Conservation (phyloP, 2,797 vertebrate species). For the Squalus acanthias region DNA sequence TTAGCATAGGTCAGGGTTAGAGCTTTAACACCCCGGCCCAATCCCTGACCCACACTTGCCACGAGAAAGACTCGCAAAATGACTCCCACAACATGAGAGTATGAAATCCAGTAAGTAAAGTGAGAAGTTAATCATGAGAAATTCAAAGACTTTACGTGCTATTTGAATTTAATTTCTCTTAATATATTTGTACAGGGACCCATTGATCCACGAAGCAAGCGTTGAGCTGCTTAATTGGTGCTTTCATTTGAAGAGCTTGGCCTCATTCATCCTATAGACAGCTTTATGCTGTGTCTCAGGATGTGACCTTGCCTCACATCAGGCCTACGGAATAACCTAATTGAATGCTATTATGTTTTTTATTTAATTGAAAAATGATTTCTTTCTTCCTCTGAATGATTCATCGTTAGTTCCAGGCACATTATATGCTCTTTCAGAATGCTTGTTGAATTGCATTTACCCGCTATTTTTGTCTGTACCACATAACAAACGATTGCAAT, state of each 20-base stretch:
- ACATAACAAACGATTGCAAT: constrained; percentile 49
- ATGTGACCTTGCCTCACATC: not conserved
- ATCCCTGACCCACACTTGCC: not conserved
- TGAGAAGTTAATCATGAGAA: not conserved
- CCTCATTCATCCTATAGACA: not conserved
- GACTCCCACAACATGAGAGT: not conserved
- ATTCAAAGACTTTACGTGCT: not conserved
- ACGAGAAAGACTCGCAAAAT: not conserved
- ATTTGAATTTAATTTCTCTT: not conserved
- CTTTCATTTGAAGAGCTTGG: not conserved
- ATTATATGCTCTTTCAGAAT: constrained; percentile 39
- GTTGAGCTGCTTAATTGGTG: not conserved
- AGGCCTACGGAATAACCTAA: not conserved
- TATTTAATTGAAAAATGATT: constrained; percentile 6
- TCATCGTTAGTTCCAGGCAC: constrained; percentile 46
- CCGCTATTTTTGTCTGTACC: constrained; percentile 41
- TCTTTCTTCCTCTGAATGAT: constrained; percentile 39
- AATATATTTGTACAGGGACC: not conserved
- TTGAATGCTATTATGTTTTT: not conserved
- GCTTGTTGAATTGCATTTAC: constrained; percentile 49
- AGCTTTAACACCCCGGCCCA: not conserved
- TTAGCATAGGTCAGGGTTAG: not conserved
- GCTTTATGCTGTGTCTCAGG: not conserved
- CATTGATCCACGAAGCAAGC: not conserved
- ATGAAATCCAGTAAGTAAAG: not conserved